These are phyloP conservation scores for Micronycteris hirsuta DNA, from an alignment of 2,113 vertebrate species.

Conservation along the genomic window DNA sequence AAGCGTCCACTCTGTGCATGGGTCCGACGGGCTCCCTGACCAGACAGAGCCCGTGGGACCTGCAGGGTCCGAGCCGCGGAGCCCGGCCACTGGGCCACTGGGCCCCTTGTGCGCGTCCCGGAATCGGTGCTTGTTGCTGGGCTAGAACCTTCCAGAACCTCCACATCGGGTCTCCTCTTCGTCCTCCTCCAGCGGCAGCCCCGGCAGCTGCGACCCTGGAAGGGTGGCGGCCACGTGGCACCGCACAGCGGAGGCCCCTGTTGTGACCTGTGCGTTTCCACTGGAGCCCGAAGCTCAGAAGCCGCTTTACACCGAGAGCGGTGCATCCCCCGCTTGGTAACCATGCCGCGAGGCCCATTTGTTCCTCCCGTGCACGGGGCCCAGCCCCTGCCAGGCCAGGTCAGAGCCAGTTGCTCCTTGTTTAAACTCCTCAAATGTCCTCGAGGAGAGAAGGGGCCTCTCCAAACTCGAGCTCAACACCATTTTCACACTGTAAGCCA, in stretches of 20 bases:
- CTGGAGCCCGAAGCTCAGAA: no score
- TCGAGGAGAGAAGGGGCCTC: neutral
- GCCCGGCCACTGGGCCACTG: no score
- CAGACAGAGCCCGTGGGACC: no score
- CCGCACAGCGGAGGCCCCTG: no score
- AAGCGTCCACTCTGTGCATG: fast-evolving
- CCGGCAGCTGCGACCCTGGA: fast-evolving
- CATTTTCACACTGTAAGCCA: fast-evolving
- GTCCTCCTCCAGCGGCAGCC: neutral
- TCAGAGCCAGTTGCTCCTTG: neutral
- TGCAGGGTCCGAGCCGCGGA: fast-evolving
- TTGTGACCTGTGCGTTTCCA: neutral
- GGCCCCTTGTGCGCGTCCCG: fast-evolving
- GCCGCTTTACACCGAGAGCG: fast-evolving
- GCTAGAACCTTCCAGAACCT: neutral
- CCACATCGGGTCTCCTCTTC: neutral
- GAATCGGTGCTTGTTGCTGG: neutral
- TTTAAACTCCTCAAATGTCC: no score
- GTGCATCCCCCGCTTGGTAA: no score
- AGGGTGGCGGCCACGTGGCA: no score
- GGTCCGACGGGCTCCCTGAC: neutral
- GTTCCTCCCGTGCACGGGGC: fast-evolving
- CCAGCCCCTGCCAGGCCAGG: no score
- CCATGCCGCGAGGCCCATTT: no score
- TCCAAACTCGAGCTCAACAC: fast-evolving